phyloP scores from a whole-genome alignment of 1,140 invertebrate genomes.

The Matsumurasca onukii region DNA sequence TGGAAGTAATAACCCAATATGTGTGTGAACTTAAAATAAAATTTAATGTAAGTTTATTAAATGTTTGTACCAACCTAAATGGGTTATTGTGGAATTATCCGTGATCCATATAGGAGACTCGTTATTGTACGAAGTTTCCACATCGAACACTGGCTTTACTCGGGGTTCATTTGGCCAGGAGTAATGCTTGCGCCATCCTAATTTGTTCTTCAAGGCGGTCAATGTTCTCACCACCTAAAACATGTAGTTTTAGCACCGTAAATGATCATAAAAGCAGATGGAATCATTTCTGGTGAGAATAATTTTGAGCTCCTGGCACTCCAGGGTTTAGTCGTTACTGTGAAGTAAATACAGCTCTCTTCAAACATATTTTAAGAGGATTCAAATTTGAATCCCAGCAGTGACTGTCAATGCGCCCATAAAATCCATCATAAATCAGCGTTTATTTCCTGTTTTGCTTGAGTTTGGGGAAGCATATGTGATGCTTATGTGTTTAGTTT shows the following conservation, averaged over 20 bases:
- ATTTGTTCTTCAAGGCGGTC: neutral
- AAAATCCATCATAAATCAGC: no score
- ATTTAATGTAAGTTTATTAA: neutral
- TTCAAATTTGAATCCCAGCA: neutral
- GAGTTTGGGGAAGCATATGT: no score
- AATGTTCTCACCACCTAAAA: neutral
- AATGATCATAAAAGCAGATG: neutral
- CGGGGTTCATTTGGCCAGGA: neutral
- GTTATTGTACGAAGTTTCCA: slow-evolving; percentile 26
- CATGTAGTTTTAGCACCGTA: neutral
- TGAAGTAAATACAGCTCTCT: neutral
- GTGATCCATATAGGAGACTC: slow-evolving; percentile 32
- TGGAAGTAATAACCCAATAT: neutral
- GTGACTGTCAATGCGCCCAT: no score
- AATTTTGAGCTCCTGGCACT: neutral
- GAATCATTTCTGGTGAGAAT: no score
- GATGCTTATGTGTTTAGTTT: no score
- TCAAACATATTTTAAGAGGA: neutral
- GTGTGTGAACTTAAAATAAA: neutral
- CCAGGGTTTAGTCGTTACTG: neutral
- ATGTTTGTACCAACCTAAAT: slow-evolving; percentile 21
- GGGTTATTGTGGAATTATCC: slow-evolving; percentile 4
- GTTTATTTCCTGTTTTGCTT: no score
- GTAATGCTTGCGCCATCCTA: neutral
- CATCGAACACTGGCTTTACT: neutral